Base-by-base conservation (phyloP, 2,797 vertebrate genomes). In the Pangasius mekongensis region DNA sequence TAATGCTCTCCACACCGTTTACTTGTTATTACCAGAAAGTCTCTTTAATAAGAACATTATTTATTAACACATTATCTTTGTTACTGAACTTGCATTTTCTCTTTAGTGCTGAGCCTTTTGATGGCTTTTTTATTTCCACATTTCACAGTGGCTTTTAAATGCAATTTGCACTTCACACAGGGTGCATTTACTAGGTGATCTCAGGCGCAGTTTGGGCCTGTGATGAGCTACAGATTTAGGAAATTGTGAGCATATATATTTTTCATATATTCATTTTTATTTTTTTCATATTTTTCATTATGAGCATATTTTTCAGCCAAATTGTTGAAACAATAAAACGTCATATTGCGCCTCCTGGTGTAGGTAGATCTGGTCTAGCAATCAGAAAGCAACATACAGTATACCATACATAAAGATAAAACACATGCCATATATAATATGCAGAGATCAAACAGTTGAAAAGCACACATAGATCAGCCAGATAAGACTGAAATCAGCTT, bases 1-100 rank as follows among this genome's bases (percentile, higher is more conserved):
- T 82, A 82, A 60, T 82, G 22, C 22, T 11, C 22, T 36, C 49
- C 7, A 33, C 49, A 24, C 56, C 24, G 1, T 78, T 78, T 78
- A n/a, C 74, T 78, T 8, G 47, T 16, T 77, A 81, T 81, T 81
- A 36, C 58, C 11, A 36, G 16, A 16, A 62, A 39, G 22, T 43
- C 80, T 62, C 24, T 62, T 82, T 43, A 60, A 82, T 62, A 62
- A 43, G 33, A 82, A 82, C 13, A 27, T 39, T 82, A 62, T 82
- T 62, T 43, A 82, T 82, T 82, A 82, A 39, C 80, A 62, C 80
- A 27, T 82, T 82, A 39, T 62, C 80, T 24, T 33, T 62, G 56
- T 82, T 39, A 39, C 36, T 27, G 24, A 82, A 43, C 5, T 27
- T 82, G 33, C 36, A 27, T 22, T 82, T 62, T 43, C 56, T 82